Conservation (phyloP, 1,140 invertebrate genomes). For the Leptinotarsa texana region DNA sequence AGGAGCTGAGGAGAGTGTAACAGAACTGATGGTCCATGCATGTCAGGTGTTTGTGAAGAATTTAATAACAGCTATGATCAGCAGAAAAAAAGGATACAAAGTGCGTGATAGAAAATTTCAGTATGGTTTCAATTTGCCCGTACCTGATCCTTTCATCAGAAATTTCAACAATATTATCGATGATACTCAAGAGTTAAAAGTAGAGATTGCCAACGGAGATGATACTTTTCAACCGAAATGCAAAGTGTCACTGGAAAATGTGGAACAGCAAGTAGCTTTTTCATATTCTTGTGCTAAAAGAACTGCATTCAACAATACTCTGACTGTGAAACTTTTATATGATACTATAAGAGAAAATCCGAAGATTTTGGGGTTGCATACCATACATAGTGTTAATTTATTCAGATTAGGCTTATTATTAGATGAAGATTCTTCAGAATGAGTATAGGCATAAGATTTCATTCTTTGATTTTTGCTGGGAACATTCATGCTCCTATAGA, state of each 20-base stretch:
- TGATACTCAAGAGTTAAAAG: conserved; percentile 43
- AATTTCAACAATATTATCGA: conserved; percentile 56
- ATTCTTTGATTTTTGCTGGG: too few relatives aligned
- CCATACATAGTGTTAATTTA: conserved; percentile 44
- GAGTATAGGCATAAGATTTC: too few relatives aligned
- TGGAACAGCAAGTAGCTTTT: conserved; percentile 50
- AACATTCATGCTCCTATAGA: too few relatives aligned
- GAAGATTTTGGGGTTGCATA: conserved; percentile 42
- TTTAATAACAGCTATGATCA: conserved; percentile 60
- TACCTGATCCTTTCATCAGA: conserved; percentile 61
- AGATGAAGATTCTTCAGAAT: conserved; percentile 27
- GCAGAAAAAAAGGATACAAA: conserved; percentile 60
- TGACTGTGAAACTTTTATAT: conserved; percentile 45
- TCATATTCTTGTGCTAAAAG: conserved; percentile 47
- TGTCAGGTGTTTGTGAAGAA: conserved; percentile 59
- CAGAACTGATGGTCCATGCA: conserved; percentile 46
- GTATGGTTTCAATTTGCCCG: conserved; percentile 59
- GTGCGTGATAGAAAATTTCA: conserved; percentile 59
- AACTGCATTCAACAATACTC: conserved; percentile 29
- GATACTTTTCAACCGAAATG: conserved; percentile 46
- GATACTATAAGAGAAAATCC: conserved; percentile 46
- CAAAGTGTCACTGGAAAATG: conserved; percentile 45
- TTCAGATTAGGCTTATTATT: conserved; percentile 43
- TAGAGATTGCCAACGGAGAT: conserved; percentile 44
- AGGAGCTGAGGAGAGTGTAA: conserved; percentile 46